Evolutionary conservation across 2,113 vertebrate species (phyloP).

Genomic region (Redunca redunca): DNA sequence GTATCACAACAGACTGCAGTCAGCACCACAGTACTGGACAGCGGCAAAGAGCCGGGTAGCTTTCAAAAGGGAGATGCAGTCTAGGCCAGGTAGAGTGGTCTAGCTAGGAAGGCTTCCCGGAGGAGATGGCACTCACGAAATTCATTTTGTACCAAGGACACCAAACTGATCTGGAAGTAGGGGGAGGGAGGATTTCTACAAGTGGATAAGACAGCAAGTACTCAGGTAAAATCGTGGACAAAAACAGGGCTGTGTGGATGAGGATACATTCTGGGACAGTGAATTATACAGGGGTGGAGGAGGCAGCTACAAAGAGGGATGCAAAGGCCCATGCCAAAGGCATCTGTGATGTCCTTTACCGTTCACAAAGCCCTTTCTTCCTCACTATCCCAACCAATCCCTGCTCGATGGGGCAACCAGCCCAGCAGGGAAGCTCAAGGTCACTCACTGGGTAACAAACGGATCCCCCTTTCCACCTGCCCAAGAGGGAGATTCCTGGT

Average conservation of each 20-base stretch:
- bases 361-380: neutral
- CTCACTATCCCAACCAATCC: neutral
- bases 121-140: neutral
- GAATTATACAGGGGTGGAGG: neutral
- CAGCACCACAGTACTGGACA: conserved; percentile 69
- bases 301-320: neutral
- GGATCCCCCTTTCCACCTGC: neutral
- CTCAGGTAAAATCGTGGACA: neutral
- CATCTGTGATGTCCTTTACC: neutral
- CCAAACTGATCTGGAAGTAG: neutral
- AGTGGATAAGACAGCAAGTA: neutral
- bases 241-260: neutral
- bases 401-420: neutral
- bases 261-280: neutral
- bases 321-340: neutral
- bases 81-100: neutral
- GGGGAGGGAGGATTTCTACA: neutral
- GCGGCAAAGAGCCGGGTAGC: neutral
- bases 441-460: neutral
- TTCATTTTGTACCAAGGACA: neutral
- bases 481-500: neutral
- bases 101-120: neutral
- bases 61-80: neutral
- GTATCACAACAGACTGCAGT: neutral
- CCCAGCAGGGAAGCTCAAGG: neutral